Evolutionary conservation across 2,888 invertebrate genomes (phyloP).

Genomic region (Phasia obesa): DNA sequence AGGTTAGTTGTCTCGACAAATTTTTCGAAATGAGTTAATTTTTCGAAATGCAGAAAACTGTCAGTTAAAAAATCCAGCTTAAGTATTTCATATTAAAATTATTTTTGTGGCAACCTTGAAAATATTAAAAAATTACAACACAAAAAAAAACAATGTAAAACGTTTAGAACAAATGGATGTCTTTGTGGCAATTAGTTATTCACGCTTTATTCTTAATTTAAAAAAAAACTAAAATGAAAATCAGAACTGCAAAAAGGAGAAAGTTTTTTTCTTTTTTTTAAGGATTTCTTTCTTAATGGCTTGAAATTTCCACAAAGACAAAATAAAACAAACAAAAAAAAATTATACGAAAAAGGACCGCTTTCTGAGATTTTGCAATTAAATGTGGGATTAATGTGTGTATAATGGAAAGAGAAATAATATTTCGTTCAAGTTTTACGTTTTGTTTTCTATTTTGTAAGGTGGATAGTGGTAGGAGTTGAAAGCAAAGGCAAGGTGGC

Average conservation of each 20-base stretch:
- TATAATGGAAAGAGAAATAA: slow-evolving; percentile 37
- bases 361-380: slow-evolving; percentile 66
- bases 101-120: slow-evolving; percentile 37
- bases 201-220: slow-evolving; percentile 75
- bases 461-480: neutral
- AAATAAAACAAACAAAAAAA: slow-evolving; percentile 6
- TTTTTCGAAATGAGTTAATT: too few relatives aligned
- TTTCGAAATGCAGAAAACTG: too few relatives aligned
- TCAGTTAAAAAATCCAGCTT: too few relatives aligned
- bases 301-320: slow-evolving; percentile 47
- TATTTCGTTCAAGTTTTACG: slow-evolving; percentile 54
- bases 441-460: neutral
- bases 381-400: slow-evolving; percentile 59
- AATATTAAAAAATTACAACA: neutral
- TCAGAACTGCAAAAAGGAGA: slow-evolving; percentile 25
- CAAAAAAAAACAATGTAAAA: slow-evolving; percentile 9
- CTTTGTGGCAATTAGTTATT: slow-evolving; percentile 79
- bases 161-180: slow-evolving; percentile 26
- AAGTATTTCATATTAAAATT: too few relatives aligned
- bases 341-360: slow-evolving; percentile 16
- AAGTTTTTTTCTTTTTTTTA: slow-evolving; percentile 32
- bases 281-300: slow-evolving; percentile 55
- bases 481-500: neutral
- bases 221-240: slow-evolving; percentile 28
- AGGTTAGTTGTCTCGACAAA: too few relatives aligned